Percentiles rank a stretch among this genome's conserved stretches.
phyloP scores from a whole-genome alignment of 2,797 vertebrate species.

The Pachyuromys duprasi region DNA sequence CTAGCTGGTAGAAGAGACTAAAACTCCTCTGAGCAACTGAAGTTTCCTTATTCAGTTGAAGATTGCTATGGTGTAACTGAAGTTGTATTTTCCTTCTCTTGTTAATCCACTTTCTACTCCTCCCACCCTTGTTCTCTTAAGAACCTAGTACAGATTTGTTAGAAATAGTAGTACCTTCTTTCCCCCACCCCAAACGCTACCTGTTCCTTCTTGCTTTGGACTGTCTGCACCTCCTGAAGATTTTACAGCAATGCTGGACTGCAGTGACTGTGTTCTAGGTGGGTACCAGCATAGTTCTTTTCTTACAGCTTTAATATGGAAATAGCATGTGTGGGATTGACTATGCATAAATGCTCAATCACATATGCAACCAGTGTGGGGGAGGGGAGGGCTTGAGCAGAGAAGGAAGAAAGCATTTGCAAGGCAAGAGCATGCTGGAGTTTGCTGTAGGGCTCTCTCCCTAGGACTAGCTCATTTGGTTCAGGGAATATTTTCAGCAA shows the following conservation, averaged over 20 bases:
- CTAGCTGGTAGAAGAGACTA: conserved; percentile 89
- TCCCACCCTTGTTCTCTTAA: conserved; percentile 70
- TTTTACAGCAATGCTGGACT: conserved; percentile 90
- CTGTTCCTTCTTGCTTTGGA: conserved; percentile 85
- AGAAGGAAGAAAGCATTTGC: conserved; percentile 76
- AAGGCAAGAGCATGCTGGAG: conserved; percentile 77
- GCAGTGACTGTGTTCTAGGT: conserved; percentile 91
- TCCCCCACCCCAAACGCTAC: conserved; percentile 63
- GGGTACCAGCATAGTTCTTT: conserved; percentile 88
- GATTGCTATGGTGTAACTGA: conserved; percentile 89
- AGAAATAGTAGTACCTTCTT: conserved; percentile 82
- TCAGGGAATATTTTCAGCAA: conserved; percentile 66
- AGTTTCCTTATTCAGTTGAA: conserved; percentile 90
- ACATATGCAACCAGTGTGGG: conserved; percentile 73
- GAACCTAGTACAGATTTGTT: conserved; percentile 86
- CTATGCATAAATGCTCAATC: conserved; percentile 86
- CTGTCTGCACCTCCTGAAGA: conserved; percentile 84
- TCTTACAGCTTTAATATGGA: conserved; percentile 85
- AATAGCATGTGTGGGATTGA: conserved; percentile 83
- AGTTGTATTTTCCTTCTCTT: conserved; percentile 86
- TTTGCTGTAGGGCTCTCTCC: conserved; percentile 77
- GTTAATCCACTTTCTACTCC: conserved; percentile 82
- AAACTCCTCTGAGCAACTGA: conserved; percentile 91
- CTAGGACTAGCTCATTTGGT: conserved; percentile 45
- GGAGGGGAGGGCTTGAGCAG: conserved; percentile 52